phyloP scores from a whole-genome alignment of 1,140 invertebrate species.

The Agraylea sexmaculata region DNA sequence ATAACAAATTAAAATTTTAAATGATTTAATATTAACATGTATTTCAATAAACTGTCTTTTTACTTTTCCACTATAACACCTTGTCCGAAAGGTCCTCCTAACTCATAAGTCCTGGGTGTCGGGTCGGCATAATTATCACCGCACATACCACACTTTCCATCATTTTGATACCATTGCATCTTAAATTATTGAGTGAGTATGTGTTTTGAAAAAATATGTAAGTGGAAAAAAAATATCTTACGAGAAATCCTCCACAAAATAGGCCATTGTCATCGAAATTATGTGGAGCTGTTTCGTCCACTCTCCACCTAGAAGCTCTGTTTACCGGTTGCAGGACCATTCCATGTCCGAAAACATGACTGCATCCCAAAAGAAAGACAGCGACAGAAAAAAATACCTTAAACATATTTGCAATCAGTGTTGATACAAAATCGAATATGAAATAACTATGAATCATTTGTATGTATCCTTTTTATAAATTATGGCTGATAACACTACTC shows the following conservation, averaged over 20 bases:
- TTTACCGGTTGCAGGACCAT: constrained; percentile 55
- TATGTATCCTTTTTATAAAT: too few relatives aligned
- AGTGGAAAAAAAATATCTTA: constrained; percentile 25
- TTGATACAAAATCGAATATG: too few relatives aligned
- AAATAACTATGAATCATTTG: too few relatives aligned
- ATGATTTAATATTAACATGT: background rate
- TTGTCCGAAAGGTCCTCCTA: constrained; percentile 46
- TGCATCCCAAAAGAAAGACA: too few relatives aligned
- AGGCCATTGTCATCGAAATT: constrained; percentile 56
- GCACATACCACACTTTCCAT: constrained; percentile 46
- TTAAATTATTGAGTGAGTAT: constrained; percentile 10
- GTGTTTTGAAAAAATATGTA: background rate
- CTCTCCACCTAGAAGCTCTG: constrained; percentile 53
- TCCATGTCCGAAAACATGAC: constrained; percentile 49
- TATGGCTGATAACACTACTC: too few relatives aligned
- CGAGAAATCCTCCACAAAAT: constrained; percentile 52
- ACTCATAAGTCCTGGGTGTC: constrained; percentile 47
- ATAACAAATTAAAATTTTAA: constrained; percentile 11
- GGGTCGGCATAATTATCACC: constrained; percentile 41
- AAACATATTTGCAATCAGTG: too few relatives aligned
- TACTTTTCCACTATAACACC: constrained; percentile 39
- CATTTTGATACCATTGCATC: constrained; percentile 37
- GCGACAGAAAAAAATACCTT: too few relatives aligned
- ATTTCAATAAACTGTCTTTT: too few relatives aligned
- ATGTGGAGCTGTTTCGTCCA: constrained; percentile 38